These are phyloP conservation scores for Labeo rohita DNA, from an alignment of 2,113 vertebrate genomes.

Conservation along the genomic window DNA sequence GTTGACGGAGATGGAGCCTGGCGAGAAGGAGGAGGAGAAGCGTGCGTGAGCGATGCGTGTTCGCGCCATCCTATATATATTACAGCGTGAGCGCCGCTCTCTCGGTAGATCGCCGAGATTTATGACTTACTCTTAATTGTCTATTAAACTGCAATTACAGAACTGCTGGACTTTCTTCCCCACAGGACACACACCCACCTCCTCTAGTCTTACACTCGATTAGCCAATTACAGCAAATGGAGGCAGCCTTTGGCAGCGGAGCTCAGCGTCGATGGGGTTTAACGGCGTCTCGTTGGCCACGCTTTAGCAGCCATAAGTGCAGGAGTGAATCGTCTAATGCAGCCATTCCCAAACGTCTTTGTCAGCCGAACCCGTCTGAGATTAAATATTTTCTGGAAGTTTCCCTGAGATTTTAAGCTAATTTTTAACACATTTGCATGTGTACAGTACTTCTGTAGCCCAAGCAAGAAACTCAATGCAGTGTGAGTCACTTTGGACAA, in stretches of 20 bases:
- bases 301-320: not conserved
- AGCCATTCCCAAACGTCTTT: not conserved
- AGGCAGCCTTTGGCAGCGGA: slow-evolving; percentile 22
- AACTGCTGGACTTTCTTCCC: slow-evolving; percentile 54
- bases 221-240: slow-evolving; percentile 33
- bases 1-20: slow-evolving; percentile 91
- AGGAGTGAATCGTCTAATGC: not conserved
- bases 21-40: not conserved
- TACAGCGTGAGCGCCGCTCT: slow-evolving; percentile 60
- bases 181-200: slow-evolving; percentile 44
- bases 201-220: slow-evolving; percentile 25
- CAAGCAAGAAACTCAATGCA: not conserved
- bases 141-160: slow-evolving; percentile 81
- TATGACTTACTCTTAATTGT: slow-evolving; percentile 79
- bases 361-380: not conserved
- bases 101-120: slow-evolving; percentile 66
- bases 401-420: not conserved
- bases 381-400: not conserved
- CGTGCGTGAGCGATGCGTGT: not conserved
- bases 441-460: not conserved
- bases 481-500: not conserved
- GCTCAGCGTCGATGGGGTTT: not conserved
- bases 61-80: not conserved
- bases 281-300: not conserved
- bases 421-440: not conserved